Evolutionary conservation across 2,888 invertebrate genomes (phyloP).

Genomic region (Drosophila hamatofila): DNA sequence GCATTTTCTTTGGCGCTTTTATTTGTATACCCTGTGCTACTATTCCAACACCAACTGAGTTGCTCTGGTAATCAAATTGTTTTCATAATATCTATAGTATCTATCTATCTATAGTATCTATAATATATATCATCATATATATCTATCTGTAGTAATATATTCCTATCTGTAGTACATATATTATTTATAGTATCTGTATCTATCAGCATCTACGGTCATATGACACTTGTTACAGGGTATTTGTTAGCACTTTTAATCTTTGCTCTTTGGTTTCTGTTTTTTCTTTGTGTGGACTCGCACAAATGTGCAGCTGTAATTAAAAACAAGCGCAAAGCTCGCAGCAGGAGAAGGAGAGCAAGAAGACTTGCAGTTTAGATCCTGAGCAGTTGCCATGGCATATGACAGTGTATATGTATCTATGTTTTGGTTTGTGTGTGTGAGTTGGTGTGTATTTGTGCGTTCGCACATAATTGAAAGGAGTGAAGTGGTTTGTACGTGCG

Average conservation of each 20-base stretch:
- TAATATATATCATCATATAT: not conserved
- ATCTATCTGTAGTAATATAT: not conserved
- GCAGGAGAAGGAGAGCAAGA: slow-evolving; percentile 13
- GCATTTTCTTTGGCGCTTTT: slow-evolving; percentile 43
- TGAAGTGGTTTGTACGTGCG: slow-evolving; percentile 79
- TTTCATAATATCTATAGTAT: not conserved
- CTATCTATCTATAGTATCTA: not conserved
- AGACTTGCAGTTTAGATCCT: slow-evolving; percentile 16
- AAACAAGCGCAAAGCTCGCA: slow-evolving; percentile 43
- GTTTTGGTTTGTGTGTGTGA: slow-evolving; percentile 5
- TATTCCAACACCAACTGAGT: not conserved
- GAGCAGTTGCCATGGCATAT: slow-evolving; percentile 23
- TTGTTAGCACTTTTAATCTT: not conserved
- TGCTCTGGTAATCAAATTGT: not conserved
- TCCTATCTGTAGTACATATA: not conserved
- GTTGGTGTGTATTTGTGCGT: slow-evolving; percentile 52
- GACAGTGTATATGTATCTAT: slow-evolving; percentile 15
- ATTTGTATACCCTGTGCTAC: slow-evolving; percentile 20
- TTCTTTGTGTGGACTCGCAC: slow-evolving; percentile 1
- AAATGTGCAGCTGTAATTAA: slow-evolving; percentile 69
- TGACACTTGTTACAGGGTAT: slow-evolving; percentile 7
- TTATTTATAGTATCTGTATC: not conserved
- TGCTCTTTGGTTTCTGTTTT: not conserved
- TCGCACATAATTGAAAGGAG: slow-evolving; percentile 80
- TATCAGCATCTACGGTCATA: not conserved